Conservation (phyloP, 2,888 invertebrate species). For the Ectropis crepuscularia region DNA sequence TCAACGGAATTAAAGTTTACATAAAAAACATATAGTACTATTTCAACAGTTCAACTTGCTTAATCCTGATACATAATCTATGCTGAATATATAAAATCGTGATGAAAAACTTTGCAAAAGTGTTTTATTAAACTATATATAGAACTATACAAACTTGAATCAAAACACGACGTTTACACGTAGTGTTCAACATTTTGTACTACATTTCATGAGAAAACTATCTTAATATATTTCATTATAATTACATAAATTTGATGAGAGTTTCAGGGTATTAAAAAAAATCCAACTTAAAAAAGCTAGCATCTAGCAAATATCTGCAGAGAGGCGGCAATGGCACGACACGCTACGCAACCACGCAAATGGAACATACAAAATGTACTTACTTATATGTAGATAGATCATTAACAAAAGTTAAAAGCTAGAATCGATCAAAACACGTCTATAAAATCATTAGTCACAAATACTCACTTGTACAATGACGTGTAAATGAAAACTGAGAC, state of each 20-base stretch:
- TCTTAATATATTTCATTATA: constrained; percentile 29
- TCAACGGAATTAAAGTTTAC: constrained; percentile 35
- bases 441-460: constrained; percentile 49
- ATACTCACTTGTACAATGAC: constrained; percentile 48
- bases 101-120: constrained; percentile 34
- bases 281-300: constrained; percentile 35
- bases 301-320: constrained; percentile 36
- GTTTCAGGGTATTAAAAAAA: constrained; percentile 31
- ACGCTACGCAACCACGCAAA: constrained; percentile 26
- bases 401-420: constrained; percentile 44
- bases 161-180: constrained; percentile 57
- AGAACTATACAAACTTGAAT: constrained; percentile 55
- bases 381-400: constrained; percentile 30
- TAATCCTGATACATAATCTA: constrained; percentile 22
- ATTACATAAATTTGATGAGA: constrained; percentile 20
- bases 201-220: constrained; percentile 52
- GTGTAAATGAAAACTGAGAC: constrained; percentile 53
- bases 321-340: constrained; percentile 56
- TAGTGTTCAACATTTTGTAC: constrained; percentile 61
- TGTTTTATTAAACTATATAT: constrained; percentile 36
- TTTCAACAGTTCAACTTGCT: constrained; percentile 30
- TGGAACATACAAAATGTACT: constrained; percentile 45
- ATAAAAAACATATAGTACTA: constrained; percentile 34
- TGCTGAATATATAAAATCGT: constrained; percentile 33
- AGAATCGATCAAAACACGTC: constrained; percentile 43